These are phyloP conservation scores for Zoanthus gigantus DNA, from an alignment of 92 coral and sea anemone genomes.

Conservation along the genomic window DNA sequence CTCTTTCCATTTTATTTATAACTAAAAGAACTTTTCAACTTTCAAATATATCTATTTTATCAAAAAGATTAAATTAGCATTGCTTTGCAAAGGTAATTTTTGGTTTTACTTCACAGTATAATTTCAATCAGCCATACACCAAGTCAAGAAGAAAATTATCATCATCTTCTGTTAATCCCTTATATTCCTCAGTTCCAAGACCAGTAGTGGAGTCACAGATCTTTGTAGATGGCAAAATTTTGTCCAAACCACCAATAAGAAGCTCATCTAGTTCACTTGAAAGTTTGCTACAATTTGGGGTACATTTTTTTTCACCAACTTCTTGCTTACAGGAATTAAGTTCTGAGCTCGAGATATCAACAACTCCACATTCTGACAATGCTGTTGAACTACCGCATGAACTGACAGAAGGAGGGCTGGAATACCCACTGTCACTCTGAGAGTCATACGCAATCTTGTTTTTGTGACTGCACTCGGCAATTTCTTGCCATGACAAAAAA, in stretches of 20 bases:
- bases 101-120: background rate
- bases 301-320: background rate
- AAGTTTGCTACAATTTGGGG: constrained; percentile 30
- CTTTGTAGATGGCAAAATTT: background rate
- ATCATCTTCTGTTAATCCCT: background rate
- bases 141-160: background rate
- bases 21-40: too few species aligned
- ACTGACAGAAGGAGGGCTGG: constrained; percentile 92
- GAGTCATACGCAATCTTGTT: constrained; percentile 34
- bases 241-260: constrained; percentile 64
- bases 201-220: background rate
- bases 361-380: constrained; percentile 3
- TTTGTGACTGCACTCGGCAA: constrained; percentile 54
- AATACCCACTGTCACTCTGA: constrained; percentile 96
- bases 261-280: constrained; percentile 73
- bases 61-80: too few species aligned
- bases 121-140: background rate
- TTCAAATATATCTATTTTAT: too few species aligned
- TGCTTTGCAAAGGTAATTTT: too few species aligned
- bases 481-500: constrained; percentile 72
- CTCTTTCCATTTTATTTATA: too few species aligned
- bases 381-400: constrained; percentile 75
- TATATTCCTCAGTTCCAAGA: background rate
- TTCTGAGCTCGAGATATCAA: background rate
- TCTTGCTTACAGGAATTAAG: background rate